A percentile compares a stretch with the other conserved stretches of the same genome.
phyloP scores from a whole-genome alignment of 2,113 vertebrate genomes.

The Hiodon alosoides region DNA sequence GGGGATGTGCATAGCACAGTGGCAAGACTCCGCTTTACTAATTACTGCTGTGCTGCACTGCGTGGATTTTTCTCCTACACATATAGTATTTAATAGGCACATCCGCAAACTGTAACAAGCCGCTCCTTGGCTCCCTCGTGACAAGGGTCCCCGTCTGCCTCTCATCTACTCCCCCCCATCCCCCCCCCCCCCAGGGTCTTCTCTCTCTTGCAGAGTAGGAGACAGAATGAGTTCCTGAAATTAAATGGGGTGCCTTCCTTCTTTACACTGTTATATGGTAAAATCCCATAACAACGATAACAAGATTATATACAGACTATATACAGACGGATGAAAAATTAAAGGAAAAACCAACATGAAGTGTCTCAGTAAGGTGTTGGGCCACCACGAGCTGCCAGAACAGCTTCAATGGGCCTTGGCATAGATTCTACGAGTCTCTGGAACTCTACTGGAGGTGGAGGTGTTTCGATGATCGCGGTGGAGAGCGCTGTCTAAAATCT shows the following conservation, averaged over 20 bases:
- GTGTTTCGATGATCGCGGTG: too few relatives aligned
- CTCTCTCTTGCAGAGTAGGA: background rate
- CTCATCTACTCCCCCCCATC: background rate
- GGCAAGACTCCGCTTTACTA: conserved; percentile 16
- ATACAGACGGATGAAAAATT: too few relatives aligned
- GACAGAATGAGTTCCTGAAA: conserved; percentile 6
- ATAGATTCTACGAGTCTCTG: too few relatives aligned
- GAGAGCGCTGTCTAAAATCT: too few relatives aligned
- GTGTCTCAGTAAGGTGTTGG: too few relatives aligned
- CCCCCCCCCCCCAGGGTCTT: background rate
- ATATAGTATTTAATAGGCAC: background rate
- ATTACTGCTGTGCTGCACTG: background rate
- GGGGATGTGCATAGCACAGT: background rate
- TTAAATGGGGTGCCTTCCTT: conserved; percentile 17
- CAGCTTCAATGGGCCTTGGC: too few relatives aligned
- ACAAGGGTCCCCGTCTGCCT: background rate
- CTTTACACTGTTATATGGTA: too few relatives aligned
- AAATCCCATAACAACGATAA: too few relatives aligned
- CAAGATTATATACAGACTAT: too few relatives aligned
- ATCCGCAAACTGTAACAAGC: background rate
- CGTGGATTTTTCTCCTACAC: background rate
- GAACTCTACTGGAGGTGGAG: too few relatives aligned
- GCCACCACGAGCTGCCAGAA: too few relatives aligned
- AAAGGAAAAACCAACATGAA: too few relatives aligned
- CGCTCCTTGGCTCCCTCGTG: background rate